Conservation (phyloP, 2,113 vertebrate genomes). For the Mugil cephalus region DNA sequence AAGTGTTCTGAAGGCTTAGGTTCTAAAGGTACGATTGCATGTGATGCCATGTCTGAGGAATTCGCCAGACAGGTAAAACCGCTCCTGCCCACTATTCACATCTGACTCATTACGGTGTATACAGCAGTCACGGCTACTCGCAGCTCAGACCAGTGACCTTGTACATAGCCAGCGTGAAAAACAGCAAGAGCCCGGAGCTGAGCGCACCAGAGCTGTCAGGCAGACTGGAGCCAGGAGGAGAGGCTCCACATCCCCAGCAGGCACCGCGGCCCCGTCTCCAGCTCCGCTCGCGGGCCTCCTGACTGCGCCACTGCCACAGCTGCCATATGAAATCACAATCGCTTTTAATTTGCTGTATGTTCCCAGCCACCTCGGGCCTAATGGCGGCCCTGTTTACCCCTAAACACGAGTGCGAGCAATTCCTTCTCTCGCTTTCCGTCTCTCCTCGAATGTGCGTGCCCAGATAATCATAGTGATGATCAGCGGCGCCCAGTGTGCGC, state of each 20-base stretch:
- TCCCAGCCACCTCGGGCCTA: slow-evolving; percentile 38
- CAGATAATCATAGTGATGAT: slow-evolving; percentile 45
- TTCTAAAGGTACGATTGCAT: not conserved
- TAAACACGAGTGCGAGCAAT: slow-evolving; percentile 37
- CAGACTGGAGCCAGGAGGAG: slow-evolving; percentile 36
- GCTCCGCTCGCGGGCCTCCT: slow-evolving; percentile 35
- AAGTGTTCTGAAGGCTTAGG: no score
- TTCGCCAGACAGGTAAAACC: slow-evolving; percentile 7
- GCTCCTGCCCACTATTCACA: not conserved
- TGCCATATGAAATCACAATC: slow-evolving; percentile 70
- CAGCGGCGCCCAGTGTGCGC: slow-evolving; percentile 6
- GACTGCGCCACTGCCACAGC: slow-evolving; percentile 51
- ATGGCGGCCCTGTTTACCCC: slow-evolving; percentile 55
- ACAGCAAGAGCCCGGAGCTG: slow-evolving; percentile 32
- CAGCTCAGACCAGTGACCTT: slow-evolving; percentile 36
- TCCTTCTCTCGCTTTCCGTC: not conserved
- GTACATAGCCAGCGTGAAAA: slow-evolving; percentile 30
- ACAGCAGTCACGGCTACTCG: not conserved
- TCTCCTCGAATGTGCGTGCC: slow-evolving; percentile 10
- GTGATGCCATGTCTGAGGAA: not conserved
- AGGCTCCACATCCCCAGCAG: slow-evolving; percentile 53
- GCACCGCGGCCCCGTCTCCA: slow-evolving; percentile 45
- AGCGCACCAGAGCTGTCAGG: slow-evolving; percentile 33
- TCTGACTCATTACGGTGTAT: not conserved
- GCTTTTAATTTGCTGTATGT: slow-evolving; percentile 58